Evolutionary conservation across 2,797 vertebrate species (phyloP).

Genomic region (Yasuhikotakia modesta): DNA sequence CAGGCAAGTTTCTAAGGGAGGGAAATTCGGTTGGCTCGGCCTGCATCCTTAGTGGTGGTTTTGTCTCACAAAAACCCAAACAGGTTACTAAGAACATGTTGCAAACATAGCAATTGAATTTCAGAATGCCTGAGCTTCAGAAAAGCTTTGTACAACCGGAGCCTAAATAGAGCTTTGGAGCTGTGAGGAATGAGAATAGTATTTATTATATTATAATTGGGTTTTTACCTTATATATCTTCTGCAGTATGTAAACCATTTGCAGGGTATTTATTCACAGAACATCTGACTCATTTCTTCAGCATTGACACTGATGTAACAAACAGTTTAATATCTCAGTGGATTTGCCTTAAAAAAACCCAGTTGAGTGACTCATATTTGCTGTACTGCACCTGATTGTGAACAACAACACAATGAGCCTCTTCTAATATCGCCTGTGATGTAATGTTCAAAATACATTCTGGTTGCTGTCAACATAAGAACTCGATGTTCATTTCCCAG

Average conservation of each 20-base stretch:
- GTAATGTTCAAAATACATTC: neutral
- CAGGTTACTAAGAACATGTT: constrained; percentile 8
- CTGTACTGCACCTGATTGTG: neutral
- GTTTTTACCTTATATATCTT: too few species aligned
- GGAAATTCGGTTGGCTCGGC: constrained; percentile 31
- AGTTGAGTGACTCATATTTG: constrained; percentile 11
- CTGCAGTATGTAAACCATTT: too few species aligned
- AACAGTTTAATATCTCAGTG: neutral
- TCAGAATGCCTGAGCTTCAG: neutral
- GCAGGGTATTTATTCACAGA: neutral
- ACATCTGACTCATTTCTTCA: neutral
- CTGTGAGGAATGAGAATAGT: neutral
- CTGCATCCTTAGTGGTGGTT: constrained; percentile 41
- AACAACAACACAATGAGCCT: constrained; percentile 5
- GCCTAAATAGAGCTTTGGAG: neutral
- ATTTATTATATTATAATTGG: neutral
- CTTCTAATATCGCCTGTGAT: constrained; percentile 4
- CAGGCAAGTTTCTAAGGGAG: constrained; percentile 50
- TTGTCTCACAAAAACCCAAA: too few species aligned
- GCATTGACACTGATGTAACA: neutral
- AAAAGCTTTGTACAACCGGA: neutral
- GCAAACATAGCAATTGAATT: neutral
- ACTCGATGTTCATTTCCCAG: constrained; percentile 1
- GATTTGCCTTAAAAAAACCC: too few species aligned
- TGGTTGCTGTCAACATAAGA: neutral